Evolutionary conservation across 2,797 vertebrate species (phyloP).

Genomic region (Dryobates pubescens): DNA sequence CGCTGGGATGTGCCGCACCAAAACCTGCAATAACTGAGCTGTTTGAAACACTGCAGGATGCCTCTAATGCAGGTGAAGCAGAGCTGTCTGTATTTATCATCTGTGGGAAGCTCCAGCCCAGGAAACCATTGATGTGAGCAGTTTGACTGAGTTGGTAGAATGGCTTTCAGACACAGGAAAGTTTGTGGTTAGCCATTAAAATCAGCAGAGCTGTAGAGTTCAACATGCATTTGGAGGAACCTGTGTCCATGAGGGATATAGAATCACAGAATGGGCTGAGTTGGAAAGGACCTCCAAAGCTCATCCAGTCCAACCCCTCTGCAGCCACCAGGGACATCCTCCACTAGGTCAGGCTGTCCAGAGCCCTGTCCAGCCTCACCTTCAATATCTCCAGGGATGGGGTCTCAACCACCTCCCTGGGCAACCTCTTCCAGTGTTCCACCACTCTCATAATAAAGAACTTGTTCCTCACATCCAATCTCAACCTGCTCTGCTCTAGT

Average conservation of each 20-base stretch:
- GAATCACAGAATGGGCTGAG: too few relatives aligned
- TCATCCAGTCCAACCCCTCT: too few relatives aligned
- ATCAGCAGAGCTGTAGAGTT: neutral
- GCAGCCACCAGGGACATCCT: too few relatives aligned
- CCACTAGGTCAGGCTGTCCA: too few relatives aligned
- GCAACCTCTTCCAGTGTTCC: too few relatives aligned
- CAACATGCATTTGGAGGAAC: neutral
- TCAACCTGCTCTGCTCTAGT: too few relatives aligned
- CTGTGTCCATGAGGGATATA: neutral
- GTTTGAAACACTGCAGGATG: neutral
- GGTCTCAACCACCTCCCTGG: too few relatives aligned
- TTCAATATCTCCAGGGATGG: too few relatives aligned
- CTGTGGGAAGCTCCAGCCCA: neutral
- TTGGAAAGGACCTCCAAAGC: too few relatives aligned
- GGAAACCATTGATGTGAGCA: neutral
- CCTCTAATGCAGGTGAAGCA: constrained; percentile 14
- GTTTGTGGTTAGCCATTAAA: neutral
- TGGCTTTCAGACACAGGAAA: neutral
- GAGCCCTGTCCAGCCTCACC: too few relatives aligned
- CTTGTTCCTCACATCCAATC: too few relatives aligned
- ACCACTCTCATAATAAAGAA: too few relatives aligned
- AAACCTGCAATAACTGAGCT: neutral
- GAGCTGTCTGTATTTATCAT: neutral
- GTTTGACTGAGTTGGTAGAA: neutral
- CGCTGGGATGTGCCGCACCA: neutral